Evolutionary conservation across 1,140 invertebrate genomes (phyloP).

Genomic region (Parapsyche elsis): DNA sequence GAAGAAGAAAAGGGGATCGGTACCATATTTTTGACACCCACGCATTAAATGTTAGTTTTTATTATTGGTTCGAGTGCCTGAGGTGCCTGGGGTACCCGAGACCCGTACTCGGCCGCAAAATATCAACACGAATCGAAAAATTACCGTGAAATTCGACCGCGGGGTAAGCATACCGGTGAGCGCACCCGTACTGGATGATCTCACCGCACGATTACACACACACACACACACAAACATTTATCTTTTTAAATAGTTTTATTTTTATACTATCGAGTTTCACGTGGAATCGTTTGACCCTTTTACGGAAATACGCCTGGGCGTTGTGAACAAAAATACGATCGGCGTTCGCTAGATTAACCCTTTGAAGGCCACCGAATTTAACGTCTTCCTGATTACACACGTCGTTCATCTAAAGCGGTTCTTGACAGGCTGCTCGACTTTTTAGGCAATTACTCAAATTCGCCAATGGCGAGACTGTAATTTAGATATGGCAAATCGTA

Average conservation of each 20-base stretch:
- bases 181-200: constrained; percentile 10
- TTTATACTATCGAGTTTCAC: no score
- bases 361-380: no score
- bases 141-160: constrained; percentile 20
- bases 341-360: no score
- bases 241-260: neutral
- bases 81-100: no score
- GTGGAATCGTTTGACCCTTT: no score
- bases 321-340: no score
- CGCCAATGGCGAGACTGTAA: neutral
- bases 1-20: constrained; percentile 45
- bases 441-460: neutral
- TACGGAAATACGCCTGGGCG: no score
- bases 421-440: neutral
- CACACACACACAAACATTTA: neutral
- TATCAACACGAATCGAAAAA: constrained; percentile 2
- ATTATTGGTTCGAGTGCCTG: constrained; percentile 34
- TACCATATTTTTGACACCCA: constrained; percentile 54
- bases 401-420: neutral
- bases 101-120: neutral
- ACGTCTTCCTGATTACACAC: neutral
- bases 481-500: neutral
- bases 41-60: constrained; percentile 55
- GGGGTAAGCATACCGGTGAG: neutral
- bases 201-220: neutral